phyloP scores from a whole-genome alignment of 2,888 invertebrate species.

The Pilophorus perplexus region DNA sequence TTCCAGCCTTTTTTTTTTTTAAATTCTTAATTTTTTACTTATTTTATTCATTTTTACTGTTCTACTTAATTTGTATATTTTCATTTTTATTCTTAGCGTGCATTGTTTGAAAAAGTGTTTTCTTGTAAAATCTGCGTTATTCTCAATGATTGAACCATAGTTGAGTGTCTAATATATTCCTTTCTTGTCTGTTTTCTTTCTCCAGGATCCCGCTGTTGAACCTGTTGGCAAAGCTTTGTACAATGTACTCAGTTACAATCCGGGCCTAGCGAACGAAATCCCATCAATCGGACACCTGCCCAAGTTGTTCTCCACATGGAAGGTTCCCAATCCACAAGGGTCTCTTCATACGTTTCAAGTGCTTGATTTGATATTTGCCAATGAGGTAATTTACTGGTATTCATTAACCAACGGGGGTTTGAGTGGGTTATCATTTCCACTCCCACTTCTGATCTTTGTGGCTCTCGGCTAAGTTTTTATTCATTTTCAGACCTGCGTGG shows the following conservation, averaged over 20 bases:
- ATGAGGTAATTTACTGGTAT: conserved; percentile 58
- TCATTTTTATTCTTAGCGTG: too few species aligned
- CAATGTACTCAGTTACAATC: conserved; percentile 79
- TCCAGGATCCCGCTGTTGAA: conserved; percentile 57
- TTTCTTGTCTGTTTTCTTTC: too few species aligned
- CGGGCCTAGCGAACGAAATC: conserved; percentile 80
- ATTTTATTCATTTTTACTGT: too few species aligned
- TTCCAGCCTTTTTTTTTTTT: too few species aligned
- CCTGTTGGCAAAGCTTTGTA: conserved; percentile 80
- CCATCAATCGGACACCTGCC: conserved; percentile 87
- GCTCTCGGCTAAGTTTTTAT: neutral
- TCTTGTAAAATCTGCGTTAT: too few species aligned
- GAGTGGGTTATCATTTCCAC: too few species aligned
- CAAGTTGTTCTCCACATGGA: conserved; percentile 71
- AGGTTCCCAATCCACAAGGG: conserved; percentile 60
- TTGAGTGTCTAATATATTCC: too few species aligned
- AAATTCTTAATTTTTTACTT: neutral
- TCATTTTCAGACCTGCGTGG: conserved; percentile 70
- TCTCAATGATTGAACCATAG: too few species aligned
- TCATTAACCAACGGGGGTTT: too few species aligned
- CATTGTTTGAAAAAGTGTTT: too few species aligned
- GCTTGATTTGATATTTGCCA: conserved; percentile 79
- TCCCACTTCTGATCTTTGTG: too few species aligned
- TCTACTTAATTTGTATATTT: too few species aligned
- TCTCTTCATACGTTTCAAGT: conserved; percentile 81